Evolutionary conservation across 2,113 vertebrate genomes (phyloP), one percentile per base, ranked within the genome.

Genomic region (Triplophysa dalaica): DNA sequence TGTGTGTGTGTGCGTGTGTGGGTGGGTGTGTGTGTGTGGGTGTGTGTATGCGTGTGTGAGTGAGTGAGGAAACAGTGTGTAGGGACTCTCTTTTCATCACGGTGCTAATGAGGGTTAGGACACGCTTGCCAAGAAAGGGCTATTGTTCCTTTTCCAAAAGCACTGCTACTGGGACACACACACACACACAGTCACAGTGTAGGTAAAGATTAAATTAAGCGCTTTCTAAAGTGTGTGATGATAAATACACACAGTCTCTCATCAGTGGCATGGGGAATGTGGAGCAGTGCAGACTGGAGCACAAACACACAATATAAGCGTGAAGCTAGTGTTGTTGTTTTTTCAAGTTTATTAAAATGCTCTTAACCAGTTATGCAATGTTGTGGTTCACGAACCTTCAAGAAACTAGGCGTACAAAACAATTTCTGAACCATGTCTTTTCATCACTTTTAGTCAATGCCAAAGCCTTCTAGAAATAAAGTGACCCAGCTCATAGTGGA

Each of bases 61-160:
- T n/a, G n/a, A n/a, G n/a, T 68, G 60, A 90, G 92, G 90, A 93
- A 91, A 85, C 73, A 66, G 83, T 88, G 89, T 88, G 90, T 85
- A 83, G 86, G 78, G 85, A 86, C 86, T 75, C 60, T 76, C 84
- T 87, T 92, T 89, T 92, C 89, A 92, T 88, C 78, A 84, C 74
- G 2, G 58, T 81, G 70, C 88, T 93, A 92, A 93, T 91, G 91
- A 93, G 89, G 74, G 88, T 86, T 69, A 58, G 81, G 84, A 90
- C 89, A 81, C 84, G 63, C 69, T 87, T 88, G 82, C 33, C 86
- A 89, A 88, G 88, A 91, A 92, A 89, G 85, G 73, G 76, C 86
- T 82, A 91, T 92, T 92, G 89, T 91, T 87, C 78, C 73, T 54
- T 73, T 24, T 80, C 62, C 68, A 12, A 82, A 81, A 67, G 77